A percentile compares a stretch with the other conserved stretches of the same genome.
Evolutionary conservation across 2,888 invertebrate species (phyloP).

Genomic region (Metallyticus violacea): DNA sequence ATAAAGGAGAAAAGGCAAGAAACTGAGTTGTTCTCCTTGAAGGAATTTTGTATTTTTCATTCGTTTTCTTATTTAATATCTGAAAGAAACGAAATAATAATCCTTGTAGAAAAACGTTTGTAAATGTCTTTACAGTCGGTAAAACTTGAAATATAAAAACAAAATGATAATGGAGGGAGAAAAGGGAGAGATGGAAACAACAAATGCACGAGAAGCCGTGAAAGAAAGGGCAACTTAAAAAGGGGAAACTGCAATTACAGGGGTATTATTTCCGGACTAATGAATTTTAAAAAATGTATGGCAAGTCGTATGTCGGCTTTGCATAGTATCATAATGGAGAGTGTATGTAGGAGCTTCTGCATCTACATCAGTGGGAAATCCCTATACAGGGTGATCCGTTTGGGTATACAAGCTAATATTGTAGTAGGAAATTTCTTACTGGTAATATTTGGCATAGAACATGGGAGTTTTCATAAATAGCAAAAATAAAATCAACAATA

Average conservation of each 20-base stretch:
- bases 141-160: neutral
- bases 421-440: too few relatives aligned
- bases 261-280: slow-evolving; percentile 28
- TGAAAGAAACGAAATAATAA: neutral
- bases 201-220: neutral
- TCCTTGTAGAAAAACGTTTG: neutral
- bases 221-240: neutral
- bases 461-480: too few relatives aligned
- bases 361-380: too few relatives aligned
- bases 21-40: too few relatives aligned
- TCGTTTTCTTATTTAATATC: neutral
- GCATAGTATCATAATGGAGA: neutral
- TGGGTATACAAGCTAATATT: too few relatives aligned
- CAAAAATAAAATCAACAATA: too few relatives aligned
- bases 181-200: neutral
- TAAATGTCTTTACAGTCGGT: neutral
- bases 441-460: too few relatives aligned
- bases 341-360: neutral
- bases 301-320: neutral
- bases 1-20: too few relatives aligned
- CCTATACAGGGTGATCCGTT: too few relatives aligned
- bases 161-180: neutral
- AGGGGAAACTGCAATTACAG: slow-evolving; percentile 20
- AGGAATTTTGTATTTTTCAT: neutral
- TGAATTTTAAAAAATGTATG: slow-evolving; percentile 8